Percentiles rank a stretch among this genome's conserved stretches.
phyloP scores from a whole-genome alignment of 2,888 invertebrate species.

The Xanthia togata region DNA sequence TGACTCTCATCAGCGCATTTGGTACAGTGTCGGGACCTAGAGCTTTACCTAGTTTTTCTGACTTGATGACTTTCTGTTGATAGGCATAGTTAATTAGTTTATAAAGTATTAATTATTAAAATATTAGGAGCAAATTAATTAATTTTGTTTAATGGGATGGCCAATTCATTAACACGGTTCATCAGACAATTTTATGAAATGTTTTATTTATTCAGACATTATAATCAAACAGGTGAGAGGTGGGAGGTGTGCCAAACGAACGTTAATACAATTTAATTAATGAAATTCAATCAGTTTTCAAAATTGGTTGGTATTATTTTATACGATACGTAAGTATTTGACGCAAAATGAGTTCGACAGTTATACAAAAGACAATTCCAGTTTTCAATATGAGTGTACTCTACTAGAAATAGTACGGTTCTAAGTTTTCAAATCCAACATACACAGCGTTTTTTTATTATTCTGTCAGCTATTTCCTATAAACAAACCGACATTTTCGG shows the following conservation, averaged over 20 bases:
- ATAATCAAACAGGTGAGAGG: neutral
- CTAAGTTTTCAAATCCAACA: neutral
- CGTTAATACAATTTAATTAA: neutral
- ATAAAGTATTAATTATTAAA: neutral
- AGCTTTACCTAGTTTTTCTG: neutral
- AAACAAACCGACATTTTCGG: slow-evolving; percentile 22
- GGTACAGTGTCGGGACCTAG: neutral
- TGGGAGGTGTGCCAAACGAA: neutral
- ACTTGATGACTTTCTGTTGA: neutral
- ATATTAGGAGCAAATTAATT: neutral
- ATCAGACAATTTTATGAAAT: neutral
- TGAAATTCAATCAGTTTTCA: neutral
- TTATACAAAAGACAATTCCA: neutral
- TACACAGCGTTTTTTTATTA: slow-evolving; percentile 11
- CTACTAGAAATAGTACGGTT: neutral
- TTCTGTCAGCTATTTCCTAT: slow-evolving; percentile 15
- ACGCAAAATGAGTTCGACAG: neutral
- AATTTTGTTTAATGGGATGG: neutral
- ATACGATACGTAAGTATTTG: neutral
- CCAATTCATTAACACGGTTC: neutral
- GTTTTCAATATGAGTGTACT: neutral
- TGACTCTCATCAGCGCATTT: neutral
- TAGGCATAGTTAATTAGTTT: neutral
- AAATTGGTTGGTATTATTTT: neutral
- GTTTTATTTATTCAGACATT: neutral